Conservation (phyloP, 2,113 vertebrate species). For the Mobula birostris region DNA sequence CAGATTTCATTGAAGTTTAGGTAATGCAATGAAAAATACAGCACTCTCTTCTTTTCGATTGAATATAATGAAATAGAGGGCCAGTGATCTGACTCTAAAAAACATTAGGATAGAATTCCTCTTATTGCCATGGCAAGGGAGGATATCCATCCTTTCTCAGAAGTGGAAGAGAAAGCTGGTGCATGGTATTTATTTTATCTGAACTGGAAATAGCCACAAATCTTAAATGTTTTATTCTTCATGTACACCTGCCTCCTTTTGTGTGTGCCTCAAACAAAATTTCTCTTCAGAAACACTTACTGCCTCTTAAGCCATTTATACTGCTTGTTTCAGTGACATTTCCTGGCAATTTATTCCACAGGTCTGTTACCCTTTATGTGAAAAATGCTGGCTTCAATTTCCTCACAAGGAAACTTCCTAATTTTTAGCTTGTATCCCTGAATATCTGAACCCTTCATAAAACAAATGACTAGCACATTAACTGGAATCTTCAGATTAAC, state of each 20-base stretch:
- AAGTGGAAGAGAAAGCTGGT: background rate
- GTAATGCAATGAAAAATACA: background rate
- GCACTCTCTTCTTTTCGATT: background rate
- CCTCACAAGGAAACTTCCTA: constrained; percentile 7
- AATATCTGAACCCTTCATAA: constrained; percentile 20
- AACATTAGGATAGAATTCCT: background rate
- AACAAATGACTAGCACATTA: constrained; percentile 18
- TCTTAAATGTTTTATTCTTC: background rate
- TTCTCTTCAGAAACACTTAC: background rate
- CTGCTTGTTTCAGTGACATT: background rate
- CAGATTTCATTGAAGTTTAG: background rate
- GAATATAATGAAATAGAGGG: background rate
- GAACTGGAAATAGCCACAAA: background rate
- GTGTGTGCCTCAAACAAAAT: background rate
- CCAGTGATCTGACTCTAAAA: background rate
- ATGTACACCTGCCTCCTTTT: background rate
- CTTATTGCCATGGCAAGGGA: background rate
- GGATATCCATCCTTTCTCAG: background rate
- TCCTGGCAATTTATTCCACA: background rate
- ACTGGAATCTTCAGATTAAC: background rate
- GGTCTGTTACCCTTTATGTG: background rate
- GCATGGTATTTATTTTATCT: background rate
- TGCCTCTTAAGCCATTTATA: constrained; percentile 16
- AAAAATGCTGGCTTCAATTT: background rate
- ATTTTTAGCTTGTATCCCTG: constrained; percentile 24